Evolutionary conservation across 2,797 vertebrate genomes (phyloP), one percentile per base, ranked within the genome.

Genomic region (Esox masquinongy): DNA sequence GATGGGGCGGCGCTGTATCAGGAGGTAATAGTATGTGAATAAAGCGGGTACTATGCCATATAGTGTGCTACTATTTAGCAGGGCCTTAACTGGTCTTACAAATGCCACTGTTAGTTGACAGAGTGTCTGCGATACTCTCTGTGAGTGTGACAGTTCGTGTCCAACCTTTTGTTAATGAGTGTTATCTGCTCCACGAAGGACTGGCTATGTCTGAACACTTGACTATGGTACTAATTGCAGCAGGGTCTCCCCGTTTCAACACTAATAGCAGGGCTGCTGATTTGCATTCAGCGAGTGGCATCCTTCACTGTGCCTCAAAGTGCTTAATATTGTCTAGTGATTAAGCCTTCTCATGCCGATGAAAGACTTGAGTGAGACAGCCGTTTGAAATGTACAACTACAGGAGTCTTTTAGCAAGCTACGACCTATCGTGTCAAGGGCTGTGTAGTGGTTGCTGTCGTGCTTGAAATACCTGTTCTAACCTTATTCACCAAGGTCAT

Each of bases 291-390:
- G 73, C 7, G 72, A 61, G 80, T 68, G 74, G 77, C 75, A 50
- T 75, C 81, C 70, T 63, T 78, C 78, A 84, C 83, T 82, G 74
- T 85, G 61, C 83, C 86, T 78, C 75, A 88, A 78, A 89, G 85
- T 82, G 83, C 84, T 90, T 88, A 83, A 83, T 77, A 70, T 80
- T 88, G 87, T 90, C 87, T 84, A 88, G 85, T 86, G 84, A 91
- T 85, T 79, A 86, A 87, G 86, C 87, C 84, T 78, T 90, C 78
- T 83, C 6, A 16, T 80, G 66, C 70, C 84, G 80, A 90, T 91
- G 73, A 90, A 89, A 88, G 78, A 49, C 73, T 75, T 77, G 83
- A 79, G 87, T 88, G 86, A 80, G 77, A 88, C 81, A 85, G 79
- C 79, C 71, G 81, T 84, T 88, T 39, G 51, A 17, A 12, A 29